phyloP scores from a whole-genome alignment of 2,888 invertebrate genomes.

The Eupithecia inturbata region DNA sequence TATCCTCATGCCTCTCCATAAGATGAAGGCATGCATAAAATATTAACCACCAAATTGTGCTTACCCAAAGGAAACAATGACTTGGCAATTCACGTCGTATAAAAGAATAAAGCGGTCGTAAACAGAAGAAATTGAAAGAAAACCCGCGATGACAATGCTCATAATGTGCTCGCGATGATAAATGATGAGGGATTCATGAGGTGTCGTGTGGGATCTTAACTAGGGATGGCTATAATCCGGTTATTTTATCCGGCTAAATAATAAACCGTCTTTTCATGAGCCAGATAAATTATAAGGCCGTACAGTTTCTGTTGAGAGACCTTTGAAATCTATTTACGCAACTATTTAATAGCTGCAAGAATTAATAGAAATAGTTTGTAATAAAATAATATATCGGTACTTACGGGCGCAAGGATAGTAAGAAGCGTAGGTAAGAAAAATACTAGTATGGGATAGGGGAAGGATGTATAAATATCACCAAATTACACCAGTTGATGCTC shows the following conservation, averaged over 20 bases:
- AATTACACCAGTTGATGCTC: too few species aligned
- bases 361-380: background rate
- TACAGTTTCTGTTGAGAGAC: background rate
- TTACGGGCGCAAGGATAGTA: too few species aligned
- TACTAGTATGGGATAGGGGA: too few species aligned
- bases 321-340: background rate
- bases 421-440: too few species aligned
- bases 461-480: too few species aligned
- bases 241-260: background rate
- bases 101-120: conserved; percentile 40
- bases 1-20: background rate
- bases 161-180: conserved; percentile 62
- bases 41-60: conserved; percentile 1
- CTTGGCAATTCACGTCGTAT: conserved; percentile 28
- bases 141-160: conserved; percentile 50
- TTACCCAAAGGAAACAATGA: conserved; percentile 25
- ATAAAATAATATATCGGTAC: too few species aligned
- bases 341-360: background rate
- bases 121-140: conserved; percentile 43
- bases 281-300: background rate
- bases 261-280: background rate
- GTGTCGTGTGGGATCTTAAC: conserved; percentile 50
- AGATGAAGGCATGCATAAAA: background rate
- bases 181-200: conserved; percentile 82
- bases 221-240: conserved; percentile 22